Evolutionary conservation across 2,797 vertebrate genomes (phyloP).

Genomic region (Falco rusticolus): DNA sequence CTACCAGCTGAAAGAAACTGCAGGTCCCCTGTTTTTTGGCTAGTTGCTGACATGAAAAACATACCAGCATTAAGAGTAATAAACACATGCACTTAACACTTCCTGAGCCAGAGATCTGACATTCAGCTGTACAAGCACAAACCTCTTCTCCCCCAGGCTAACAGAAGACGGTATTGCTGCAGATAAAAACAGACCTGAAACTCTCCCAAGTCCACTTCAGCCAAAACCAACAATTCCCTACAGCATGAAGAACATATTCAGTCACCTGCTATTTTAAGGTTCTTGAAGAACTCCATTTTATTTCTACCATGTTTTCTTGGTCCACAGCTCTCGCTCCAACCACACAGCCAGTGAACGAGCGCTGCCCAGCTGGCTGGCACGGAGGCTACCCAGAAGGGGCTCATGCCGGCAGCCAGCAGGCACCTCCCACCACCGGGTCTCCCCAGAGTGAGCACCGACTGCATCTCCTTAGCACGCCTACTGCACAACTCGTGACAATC

Average conservation of each 20-base stretch:
- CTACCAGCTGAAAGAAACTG: background rate
- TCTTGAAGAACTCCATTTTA: background rate
- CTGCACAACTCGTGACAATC: constrained; percentile 4
- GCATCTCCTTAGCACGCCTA: constrained; percentile 5
- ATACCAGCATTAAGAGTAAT: background rate
- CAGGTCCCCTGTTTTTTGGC: background rate
- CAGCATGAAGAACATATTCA: background rate
- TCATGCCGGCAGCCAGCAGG: accelerated
- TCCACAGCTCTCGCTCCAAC: no score
- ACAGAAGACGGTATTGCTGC: background rate
- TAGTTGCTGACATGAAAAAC: background rate
- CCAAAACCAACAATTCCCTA: background rate
- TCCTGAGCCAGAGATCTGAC: background rate
- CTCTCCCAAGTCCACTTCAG: background rate
- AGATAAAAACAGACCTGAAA: background rate
- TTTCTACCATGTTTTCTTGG: background rate
- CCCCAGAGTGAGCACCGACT: background rate
- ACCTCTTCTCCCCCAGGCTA: background rate
- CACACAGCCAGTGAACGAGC: accelerated
- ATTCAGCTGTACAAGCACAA: background rate
- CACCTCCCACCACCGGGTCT: background rate
- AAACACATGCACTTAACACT: background rate
- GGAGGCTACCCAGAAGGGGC: background rate
- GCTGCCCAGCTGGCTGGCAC: accelerated
- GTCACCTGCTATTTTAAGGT: background rate